phyloP scores from a whole-genome alignment of 1,140 invertebrate genomes.

The Papilio machaon region DNA sequence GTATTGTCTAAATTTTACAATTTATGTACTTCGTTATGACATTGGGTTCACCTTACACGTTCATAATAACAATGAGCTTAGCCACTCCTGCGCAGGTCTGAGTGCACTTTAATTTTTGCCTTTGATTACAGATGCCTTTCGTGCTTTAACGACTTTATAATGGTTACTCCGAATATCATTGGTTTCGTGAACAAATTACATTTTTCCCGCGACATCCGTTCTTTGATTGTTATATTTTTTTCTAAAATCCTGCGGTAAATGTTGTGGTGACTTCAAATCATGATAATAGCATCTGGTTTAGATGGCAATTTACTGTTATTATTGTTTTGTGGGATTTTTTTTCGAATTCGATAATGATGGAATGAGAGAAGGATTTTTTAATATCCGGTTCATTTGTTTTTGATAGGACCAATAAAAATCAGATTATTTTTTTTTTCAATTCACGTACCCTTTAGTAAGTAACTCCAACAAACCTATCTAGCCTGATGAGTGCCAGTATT shows the following conservation, averaged over 20 bases:
- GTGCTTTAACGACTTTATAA: slow-evolving; percentile 33
- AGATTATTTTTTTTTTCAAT: not conserved
- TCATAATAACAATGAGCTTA: slow-evolving; percentile 1
- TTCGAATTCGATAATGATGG: not conserved
- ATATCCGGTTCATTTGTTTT: not conserved
- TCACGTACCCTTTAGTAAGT: not conserved
- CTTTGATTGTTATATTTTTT: slow-evolving; percentile 15
- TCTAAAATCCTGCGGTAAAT: slow-evolving; percentile 18
- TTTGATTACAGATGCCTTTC: slow-evolving; percentile 29
- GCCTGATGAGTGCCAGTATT: too few relatives aligned
- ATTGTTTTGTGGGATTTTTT: slow-evolving; percentile 7
- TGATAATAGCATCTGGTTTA: slow-evolving; percentile 28
- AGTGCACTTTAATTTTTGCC: slow-evolving; percentile 27
- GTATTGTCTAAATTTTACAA: slow-evolving; percentile 17
- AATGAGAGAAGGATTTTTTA: not conserved
- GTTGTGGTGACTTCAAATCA: slow-evolving; percentile 34
- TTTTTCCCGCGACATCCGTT: slow-evolving; percentile 30
- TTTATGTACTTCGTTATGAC: slow-evolving; percentile 15
- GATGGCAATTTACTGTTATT: slow-evolving; percentile 17
- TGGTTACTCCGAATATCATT: slow-evolving; percentile 29
- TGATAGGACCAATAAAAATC: not conserved
- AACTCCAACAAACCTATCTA: too few relatives aligned
- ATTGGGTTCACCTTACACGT: slow-evolving; percentile 7
- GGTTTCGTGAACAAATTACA: slow-evolving; percentile 30
- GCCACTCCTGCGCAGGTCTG: not conserved